Base-by-base conservation (phyloP, 1,140 invertebrate species). In the Drosophila triauraria region DNA sequence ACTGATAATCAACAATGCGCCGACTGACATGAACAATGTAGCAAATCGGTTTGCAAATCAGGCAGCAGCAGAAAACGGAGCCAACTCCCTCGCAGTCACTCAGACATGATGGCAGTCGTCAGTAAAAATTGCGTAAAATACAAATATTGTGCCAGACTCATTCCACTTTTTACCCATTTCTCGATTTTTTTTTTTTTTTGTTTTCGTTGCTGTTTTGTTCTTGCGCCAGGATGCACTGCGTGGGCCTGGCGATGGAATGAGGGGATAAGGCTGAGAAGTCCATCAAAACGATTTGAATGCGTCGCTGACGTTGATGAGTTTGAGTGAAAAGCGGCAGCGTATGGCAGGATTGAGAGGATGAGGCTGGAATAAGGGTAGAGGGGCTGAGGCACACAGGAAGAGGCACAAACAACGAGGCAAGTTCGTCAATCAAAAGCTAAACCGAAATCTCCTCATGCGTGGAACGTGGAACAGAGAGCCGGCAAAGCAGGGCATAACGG, bases 251-350 rank as follows among this genome's bases (percentile, higher is more conserved):
- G 53, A 68, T 50, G 51, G 60, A 35, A 32, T 13, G 43, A 38
- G 40, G 62, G 43, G 46, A 57, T 27, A 57, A 20, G 58, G 58
- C 51, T 43, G 54, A 27, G 70, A 68, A 83, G 88, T 91, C 88
- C 88, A 91, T 91, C 88, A 91, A 91, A 91, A 82, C 81, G 84
- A 91, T 91, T 91, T 91, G 88, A 91, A 91, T 91, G 88, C 88
- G 84, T 91, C 88, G 88, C 86, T 91, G 88, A 91, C 84, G 88
- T 82, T 91, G 88, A 91, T 91, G 88, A 91, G 87, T 91, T 87
- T 91, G 82, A 91, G 87, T 91, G 87, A 91, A 87, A 88, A 76
- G 85, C 84, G 74, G 79, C 61, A 86, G 72, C 68, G 64, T 60
- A 59, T 60, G 72, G 56, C 67, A 71, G 61, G 38, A 25, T 20